phyloP scores from a whole-genome alignment of 2,113 vertebrate species.

The Callipepla californica region DNA sequence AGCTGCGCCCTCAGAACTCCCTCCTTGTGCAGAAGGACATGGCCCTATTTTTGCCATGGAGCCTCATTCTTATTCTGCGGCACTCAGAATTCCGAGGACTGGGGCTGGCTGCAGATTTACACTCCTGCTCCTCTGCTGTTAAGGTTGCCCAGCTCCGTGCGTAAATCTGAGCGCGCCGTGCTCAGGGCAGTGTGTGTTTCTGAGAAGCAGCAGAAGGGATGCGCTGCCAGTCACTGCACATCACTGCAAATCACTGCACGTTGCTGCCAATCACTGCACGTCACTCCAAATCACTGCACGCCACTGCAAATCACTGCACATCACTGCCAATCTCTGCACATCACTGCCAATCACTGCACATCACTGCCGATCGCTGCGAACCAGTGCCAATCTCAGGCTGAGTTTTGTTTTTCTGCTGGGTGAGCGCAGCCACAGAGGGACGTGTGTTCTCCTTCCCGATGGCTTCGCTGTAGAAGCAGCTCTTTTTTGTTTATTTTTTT shows the following conservation, averaged over 20 bases:
- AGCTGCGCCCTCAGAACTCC: background rate
- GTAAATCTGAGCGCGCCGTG: constrained; percentile 23
- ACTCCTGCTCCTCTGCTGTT: background rate
- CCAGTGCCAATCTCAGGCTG: background rate
- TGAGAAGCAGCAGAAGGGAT: background rate
- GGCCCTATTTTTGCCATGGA: background rate
- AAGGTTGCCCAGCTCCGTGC: background rate
- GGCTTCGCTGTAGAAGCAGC: background rate
- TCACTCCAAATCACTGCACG: background rate
- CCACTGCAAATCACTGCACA: no score
- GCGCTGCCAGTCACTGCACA: background rate
- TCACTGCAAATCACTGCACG: no score
- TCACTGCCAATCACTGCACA: background rate
- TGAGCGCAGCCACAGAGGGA: background rate
- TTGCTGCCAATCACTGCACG: no score
- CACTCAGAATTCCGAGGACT: background rate
- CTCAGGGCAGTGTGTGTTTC: background rate
- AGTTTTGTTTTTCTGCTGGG: background rate
- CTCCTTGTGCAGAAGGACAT: background rate
- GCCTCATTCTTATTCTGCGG: constrained; percentile 34
- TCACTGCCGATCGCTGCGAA: background rate
- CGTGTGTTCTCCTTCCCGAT: background rate
- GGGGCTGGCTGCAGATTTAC: constrained; percentile 25
- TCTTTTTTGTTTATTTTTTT: background rate
- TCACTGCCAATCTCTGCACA: no score